Evolutionary conservation across 2,888 invertebrate species (phyloP).

Genomic region (Pyralis farinalis): DNA sequence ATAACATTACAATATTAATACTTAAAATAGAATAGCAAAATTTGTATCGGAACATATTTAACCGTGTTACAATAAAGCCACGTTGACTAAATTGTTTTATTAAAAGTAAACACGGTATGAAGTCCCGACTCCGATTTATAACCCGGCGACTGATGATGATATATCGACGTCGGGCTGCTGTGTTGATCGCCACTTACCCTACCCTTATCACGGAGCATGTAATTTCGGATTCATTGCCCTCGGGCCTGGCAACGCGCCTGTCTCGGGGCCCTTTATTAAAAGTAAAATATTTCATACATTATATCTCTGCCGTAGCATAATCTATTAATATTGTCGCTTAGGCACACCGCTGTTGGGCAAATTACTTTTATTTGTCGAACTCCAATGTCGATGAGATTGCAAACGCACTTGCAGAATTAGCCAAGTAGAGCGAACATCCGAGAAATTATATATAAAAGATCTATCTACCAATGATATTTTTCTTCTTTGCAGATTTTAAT

Average conservation of each 20-base stretch:
- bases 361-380: constrained; percentile 4
- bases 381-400: constrained; percentile 1
- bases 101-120: constrained; percentile 58
- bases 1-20: no score
- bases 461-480: constrained; percentile 2
- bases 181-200: constrained; percentile 77
- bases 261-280: constrained; percentile 49
- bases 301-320: constrained; percentile 7
- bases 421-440: no score
- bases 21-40: no score
- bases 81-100: neutral
- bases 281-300: constrained; percentile 36
- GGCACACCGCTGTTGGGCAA: neutral
- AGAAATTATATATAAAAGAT: neutral
- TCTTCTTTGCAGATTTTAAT: constrained; percentile 57
- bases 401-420: neutral
- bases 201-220: constrained; percentile 73
- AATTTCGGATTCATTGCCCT: constrained; percentile 77
- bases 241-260: constrained; percentile 39
- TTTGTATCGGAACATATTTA: no score
- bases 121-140: constrained; percentile 60
- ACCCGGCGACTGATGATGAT: constrained; percentile 76
- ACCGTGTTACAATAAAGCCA: neutral
- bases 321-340: constrained; percentile 8
- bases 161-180: constrained; percentile 73